Evolutionary conservation across 1,140 invertebrate species (phyloP).

Genomic region (Portunus trituberculatus): DNA sequence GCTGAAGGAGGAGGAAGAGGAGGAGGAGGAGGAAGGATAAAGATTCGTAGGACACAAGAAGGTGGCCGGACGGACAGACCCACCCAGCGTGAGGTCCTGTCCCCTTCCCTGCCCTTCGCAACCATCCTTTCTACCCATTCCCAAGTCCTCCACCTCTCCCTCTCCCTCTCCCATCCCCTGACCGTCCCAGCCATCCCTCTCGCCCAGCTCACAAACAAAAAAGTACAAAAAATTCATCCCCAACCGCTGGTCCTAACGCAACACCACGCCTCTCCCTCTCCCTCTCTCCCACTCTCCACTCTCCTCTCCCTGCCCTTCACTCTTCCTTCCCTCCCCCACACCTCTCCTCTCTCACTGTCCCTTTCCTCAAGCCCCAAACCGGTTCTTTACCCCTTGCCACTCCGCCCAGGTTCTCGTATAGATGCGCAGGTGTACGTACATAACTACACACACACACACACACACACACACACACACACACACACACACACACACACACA

Average conservation of each 20-base stretch:
- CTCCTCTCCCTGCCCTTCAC: neutral
- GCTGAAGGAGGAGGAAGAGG: too few species aligned
- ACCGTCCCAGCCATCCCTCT: neutral
- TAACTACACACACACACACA: too few species aligned
- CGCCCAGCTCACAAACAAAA: neutral
- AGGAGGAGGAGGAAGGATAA: neutral
- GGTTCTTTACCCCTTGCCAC: neutral
- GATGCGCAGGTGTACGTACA: too few species aligned
- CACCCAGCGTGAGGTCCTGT: neutral
- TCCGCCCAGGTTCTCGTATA: neutral
- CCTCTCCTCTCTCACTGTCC: neutral
- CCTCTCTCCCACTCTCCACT: neutral
- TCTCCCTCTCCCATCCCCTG: neutral
- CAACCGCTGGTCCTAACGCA: too few species aligned
- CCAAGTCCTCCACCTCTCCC: neutral
- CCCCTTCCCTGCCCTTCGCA: neutral
- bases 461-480: too few species aligned
- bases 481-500: neutral
- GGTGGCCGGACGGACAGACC: neutral
- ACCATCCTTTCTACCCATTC: neutral
- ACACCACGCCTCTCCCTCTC: neutral
- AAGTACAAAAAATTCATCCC: too few species aligned
- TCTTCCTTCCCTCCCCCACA: neutral
- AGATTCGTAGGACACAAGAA: neutral
- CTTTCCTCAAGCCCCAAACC: neutral